Conservation (phyloP, 2,797 vertebrate species). For the Phataginus tricuspis region DNA sequence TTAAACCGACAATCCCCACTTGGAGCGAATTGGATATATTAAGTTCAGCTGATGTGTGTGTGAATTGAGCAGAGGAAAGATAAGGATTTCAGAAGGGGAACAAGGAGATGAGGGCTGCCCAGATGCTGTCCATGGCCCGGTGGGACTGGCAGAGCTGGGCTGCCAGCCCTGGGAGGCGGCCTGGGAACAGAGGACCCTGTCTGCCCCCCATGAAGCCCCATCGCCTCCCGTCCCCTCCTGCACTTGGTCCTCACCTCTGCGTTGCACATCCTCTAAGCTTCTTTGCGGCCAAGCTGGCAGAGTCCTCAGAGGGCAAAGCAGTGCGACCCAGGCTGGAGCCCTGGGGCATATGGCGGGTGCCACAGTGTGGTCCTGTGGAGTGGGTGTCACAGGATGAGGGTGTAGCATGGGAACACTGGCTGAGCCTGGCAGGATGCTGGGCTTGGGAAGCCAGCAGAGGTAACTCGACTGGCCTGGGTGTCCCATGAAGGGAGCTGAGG, state of each 20-base stretch:
- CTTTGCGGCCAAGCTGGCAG: rapidly evolving
- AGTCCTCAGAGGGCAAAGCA: rapidly evolving
- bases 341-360: rapidly evolving
- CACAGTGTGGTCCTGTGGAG: rapidly evolving
- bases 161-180: rapidly evolving
- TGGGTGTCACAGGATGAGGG: rapidly evolving
- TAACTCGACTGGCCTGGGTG: rapidly evolving
- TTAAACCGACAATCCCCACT: neutral
- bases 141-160: neutral
- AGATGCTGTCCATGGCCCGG: rapidly evolving
- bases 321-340: no score
- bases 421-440: rapidly evolving
- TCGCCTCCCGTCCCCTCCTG: rapidly evolving
- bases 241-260: rapidly evolving
- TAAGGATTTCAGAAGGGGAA: neutral
- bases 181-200: neutral
- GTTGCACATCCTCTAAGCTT: neutral
- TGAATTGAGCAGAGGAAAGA: neutral
- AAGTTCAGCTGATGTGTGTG: neutral
- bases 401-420: rapidly evolving
- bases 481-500: neutral
- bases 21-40: rapidly evolving
- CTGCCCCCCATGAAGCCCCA: rapidly evolving
- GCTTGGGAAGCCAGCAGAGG: neutral
- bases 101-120: rapidly evolving